Conservation (phyloP, 1,140 invertebrate species). For the Chelonus insularis region DNA sequence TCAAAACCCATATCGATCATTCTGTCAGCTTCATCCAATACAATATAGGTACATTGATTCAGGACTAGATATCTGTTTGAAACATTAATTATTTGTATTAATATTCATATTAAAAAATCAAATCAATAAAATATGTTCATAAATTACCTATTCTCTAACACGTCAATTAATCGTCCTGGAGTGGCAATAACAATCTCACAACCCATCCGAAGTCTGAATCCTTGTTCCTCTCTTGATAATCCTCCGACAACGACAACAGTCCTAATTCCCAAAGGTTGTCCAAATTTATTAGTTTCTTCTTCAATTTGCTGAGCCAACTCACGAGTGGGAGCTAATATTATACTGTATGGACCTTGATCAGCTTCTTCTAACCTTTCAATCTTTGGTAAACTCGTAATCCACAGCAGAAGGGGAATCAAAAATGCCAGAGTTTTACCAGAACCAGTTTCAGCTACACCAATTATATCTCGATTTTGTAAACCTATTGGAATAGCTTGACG, state of each 20-base stretch:
- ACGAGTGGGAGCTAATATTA: constrained; percentile 97
- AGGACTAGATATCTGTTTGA: constrained; percentile 80
- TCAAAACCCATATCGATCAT: constrained; percentile 99
- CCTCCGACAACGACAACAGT: constrained; percentile 99
- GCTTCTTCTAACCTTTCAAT: constrained; percentile 89
- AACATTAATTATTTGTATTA: not conserved
- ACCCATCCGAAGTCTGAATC: constrained; percentile 92
- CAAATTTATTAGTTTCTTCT: constrained; percentile 98
- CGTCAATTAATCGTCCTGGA: constrained; percentile 98
- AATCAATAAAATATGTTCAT: not conserved
- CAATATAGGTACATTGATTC: constrained; percentile 92
- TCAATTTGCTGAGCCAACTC: constrained; percentile 99
- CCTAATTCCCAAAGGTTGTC: constrained; percentile 88
- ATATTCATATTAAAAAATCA: not conserved
- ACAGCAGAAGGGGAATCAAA: constrained; percentile 94
- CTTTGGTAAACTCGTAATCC: constrained; percentile 98
- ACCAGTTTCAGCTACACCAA: constrained; percentile 81
- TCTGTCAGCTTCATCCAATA: constrained; percentile 93
- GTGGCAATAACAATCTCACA: constrained; percentile 99
- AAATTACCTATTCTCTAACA: constrained; percentile 87
- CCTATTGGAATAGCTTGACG: constrained; percentile 99
- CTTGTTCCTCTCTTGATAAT: constrained; percentile 96
- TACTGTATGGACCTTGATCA: constrained; percentile 97
- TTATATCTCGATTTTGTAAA: constrained; percentile 97
- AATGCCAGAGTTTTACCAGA: constrained; percentile 69